Evolutionary conservation across 2,888 invertebrate genomes (phyloP).

Genomic region (Parascotia fuliginaria): DNA sequence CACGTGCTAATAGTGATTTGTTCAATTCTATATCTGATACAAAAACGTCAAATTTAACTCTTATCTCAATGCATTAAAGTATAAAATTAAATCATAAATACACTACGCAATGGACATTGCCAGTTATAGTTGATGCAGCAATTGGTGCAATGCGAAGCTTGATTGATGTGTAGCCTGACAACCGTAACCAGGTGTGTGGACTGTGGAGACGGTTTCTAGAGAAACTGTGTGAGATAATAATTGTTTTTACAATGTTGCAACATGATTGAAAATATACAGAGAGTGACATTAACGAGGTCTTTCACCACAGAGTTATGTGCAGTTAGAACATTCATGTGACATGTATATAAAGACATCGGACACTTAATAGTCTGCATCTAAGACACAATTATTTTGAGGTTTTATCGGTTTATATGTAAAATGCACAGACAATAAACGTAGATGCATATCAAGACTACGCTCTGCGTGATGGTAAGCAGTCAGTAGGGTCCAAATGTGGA

Average conservation of each 20-base stretch:
- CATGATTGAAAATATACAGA: conserved; percentile 35
- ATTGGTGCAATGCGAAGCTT: conserved; percentile 65
- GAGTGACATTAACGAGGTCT: conserved; percentile 43
- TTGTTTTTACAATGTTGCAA: conserved; percentile 47
- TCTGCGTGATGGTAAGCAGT: too few species aligned
- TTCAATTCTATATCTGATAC: conserved; percentile 59
- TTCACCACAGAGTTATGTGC: conserved; percentile 44
- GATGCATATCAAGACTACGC: too few species aligned
- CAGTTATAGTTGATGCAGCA: conserved; percentile 66
- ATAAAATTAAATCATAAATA: conserved; percentile 41
- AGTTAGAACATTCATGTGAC: conserved; percentile 28
- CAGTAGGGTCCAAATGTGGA: too few species aligned
- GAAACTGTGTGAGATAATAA: conserved; percentile 60
- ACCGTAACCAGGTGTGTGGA: conserved; percentile 65
- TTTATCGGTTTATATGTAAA: too few species aligned
- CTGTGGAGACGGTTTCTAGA: conserved; percentile 65
- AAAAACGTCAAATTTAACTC: conserved; percentile 34
- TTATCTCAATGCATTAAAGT: conserved; percentile 46
- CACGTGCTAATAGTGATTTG: conserved; percentile 70
- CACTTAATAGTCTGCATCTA: conserved; percentile 1
- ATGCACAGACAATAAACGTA: too few species aligned
- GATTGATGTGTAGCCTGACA: conserved; percentile 76
- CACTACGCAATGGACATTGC: conserved; percentile 40
- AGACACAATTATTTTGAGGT: too few species aligned
- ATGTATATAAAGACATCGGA: conserved; percentile 16